Percentiles rank a stretch among this genome's conserved stretches.
Evolutionary conservation across 2,888 invertebrate species (phyloP).

Genomic region (Artemia sp.): DNA sequence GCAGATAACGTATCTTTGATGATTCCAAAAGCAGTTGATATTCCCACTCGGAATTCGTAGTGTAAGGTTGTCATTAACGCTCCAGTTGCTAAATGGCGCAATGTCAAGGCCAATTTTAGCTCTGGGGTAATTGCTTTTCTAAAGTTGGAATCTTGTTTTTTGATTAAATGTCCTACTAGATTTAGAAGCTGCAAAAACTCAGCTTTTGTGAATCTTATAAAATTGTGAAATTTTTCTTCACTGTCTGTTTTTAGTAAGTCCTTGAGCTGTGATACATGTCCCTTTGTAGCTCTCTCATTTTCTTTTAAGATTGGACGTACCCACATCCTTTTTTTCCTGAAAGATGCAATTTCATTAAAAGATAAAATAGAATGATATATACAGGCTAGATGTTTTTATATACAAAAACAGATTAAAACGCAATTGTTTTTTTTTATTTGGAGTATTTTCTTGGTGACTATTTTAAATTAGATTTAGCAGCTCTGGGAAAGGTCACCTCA

Average conservation of each 20-base stretch:
- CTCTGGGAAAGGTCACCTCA: no score
- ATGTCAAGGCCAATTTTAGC: slow-evolving; percentile 22
- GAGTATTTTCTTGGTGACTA: no score
- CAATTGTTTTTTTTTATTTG: no score
- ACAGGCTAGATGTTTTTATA: no score
- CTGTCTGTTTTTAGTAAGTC: slow-evolving; percentile 24
- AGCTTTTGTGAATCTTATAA: slow-evolving; percentile 23
- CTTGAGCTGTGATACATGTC: slow-evolving; percentile 23
- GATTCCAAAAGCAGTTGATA: slow-evolving; percentile 10
- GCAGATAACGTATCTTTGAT: not conserved
- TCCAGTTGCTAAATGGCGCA: slow-evolving; percentile 23
- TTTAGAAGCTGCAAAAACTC: slow-evolving; percentile 22
- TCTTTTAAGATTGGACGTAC: not conserved
- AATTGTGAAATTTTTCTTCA: slow-evolving; percentile 20
- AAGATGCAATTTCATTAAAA: no score
- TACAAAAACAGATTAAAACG: no score
- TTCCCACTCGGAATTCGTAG: not conserved
- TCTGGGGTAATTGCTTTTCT: slow-evolving; percentile 22
- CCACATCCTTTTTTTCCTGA: not conserved
- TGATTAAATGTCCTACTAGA: slow-evolving; percentile 22
- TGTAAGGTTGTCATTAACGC: not conserved
- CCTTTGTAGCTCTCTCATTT: not conserved
- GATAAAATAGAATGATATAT: no score
- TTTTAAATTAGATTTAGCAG: no score
- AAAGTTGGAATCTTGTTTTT: slow-evolving; percentile 23